Conservation (phyloP, 1,140 invertebrate genomes). For the Chrysopa pallens region DNA sequence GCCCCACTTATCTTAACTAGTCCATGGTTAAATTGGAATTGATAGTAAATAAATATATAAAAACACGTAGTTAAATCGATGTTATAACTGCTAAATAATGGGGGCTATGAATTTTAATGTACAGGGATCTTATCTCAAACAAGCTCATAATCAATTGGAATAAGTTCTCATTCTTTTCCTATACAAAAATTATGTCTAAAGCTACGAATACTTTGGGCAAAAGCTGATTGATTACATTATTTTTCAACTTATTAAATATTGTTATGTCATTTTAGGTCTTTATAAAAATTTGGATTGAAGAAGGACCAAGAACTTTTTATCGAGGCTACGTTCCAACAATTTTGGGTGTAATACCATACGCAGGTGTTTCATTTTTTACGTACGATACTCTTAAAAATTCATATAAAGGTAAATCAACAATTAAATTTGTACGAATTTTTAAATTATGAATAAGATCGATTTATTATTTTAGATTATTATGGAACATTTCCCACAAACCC, state of each 20-base stretch:
- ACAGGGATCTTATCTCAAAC: no score
- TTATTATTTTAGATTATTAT: no score
- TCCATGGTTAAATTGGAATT: no score
- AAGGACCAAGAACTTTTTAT: conserved; percentile 68
- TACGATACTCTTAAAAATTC: conserved; percentile 85
- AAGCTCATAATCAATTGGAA: no score
- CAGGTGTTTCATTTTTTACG: conserved; percentile 92
- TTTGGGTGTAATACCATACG: conserved; percentile 90
- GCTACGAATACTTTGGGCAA: no score
- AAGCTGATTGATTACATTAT: neutral
- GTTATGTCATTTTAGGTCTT: conserved; percentile 46
- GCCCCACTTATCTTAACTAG: no score
- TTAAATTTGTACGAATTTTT: neutral
- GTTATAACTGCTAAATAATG: no score
- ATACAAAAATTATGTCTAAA: no score
- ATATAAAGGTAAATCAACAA: conserved; percentile 44
- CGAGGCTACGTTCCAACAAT: conserved; percentile 80
- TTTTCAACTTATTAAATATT: neutral
- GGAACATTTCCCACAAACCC: conserved; percentile 19
- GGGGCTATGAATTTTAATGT: no score
- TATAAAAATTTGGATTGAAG: conserved; percentile 54
- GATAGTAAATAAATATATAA: no score
- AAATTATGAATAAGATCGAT: conserved; percentile 15
- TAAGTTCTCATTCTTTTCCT: no score
- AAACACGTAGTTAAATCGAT: no score